Base-by-base conservation (phyloP, 2,888 invertebrate species). In the Microctonus brassicae region DNA sequence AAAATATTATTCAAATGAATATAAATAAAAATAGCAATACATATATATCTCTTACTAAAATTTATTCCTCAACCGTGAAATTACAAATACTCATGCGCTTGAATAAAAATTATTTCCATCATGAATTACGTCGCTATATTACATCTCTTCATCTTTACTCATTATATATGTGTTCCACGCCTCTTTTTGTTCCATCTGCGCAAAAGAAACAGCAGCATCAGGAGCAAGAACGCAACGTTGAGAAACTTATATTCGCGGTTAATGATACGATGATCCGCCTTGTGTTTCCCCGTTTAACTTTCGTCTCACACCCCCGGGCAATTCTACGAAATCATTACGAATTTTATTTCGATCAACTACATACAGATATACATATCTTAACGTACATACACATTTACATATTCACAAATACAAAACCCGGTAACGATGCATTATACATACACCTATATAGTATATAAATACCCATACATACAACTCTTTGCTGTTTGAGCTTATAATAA, bases 61-160 rank as follows among this genome's bases (percentile, higher is more conserved):
- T 6, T 29, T 10, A 42, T 24, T 22, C n/a, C 17, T 62, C n/a
- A 9, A 42, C 20, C 47, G 47, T 47, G 17, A 47, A 47, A 47
- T 47, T 47, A 47, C 20, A 17, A 47, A 69, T 69, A 60, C 70
- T 72, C 72, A 68, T 55, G 64, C 63, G 57, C 68, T 57, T 26
- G 60, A n/a, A 39, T 42, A 61, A 77, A 75, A 75, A 71, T 75
- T 78, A 77, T 47, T 47, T 79, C 75, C 77, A 76, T 75, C 74
- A 77, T 77, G 77, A 82, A 82, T 82, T 81, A 81, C 77, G 78
- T 77, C 22, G 13, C 76, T 75, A 64, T 76, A 75, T 76, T 47
- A 20, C 17, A 47, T 75, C 79, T 78, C 79, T 77, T 79, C 79
- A 77, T 78, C 77, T 77, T n/a, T 77, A 73, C 80, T 81, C 81